Base-by-base conservation (phyloP, 2,113 vertebrate genomes). In the Hiodon tergisus region DNA sequence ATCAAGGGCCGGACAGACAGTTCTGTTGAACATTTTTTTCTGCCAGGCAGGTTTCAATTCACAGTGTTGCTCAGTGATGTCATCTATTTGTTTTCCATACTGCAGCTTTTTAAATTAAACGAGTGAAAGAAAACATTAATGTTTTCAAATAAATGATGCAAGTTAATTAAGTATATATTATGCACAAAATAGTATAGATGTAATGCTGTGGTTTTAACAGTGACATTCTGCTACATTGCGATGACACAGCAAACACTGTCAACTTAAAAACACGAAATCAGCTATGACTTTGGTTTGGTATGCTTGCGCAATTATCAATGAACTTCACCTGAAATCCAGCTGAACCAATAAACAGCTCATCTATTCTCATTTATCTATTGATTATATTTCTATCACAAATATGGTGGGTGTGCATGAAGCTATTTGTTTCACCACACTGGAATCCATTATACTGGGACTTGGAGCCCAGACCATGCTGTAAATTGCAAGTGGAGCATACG, bases 381-480 rank as follows among this genome's bases (percentile, higher is more conserved):
- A 70, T 31, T 63, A n/a, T 55, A 14, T 62, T 31, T 16, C 46
- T 63, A 50, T 11, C 52, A 67, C 54, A 11, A 51, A 6, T 4
- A 48, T n/a, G 11, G 59, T 55, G 16, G 7, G 8, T 13, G 57
- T 63, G 9, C 3, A 51, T 70, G 54, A 31, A 5, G n/a, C 5
- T 60, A 14, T 70, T 65, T 71, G 68, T 62, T 13, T 53, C 48
- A 11, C 47, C 57, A 61, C 70, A 59, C 54, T 69, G 11, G 58
- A 50, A 54, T 14, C 5, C 9, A 70, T 76, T 76, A 70, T 54
- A 48, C 16, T 48, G 48, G 11, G 14, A 51, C 51, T 54, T 74
- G 72, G 31, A 17, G 62, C 10, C 9, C 50, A 0, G 51, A 6
- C 8, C 14, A 13, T 53, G 59, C n/a, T 53, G 13, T 61, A 69